phyloP scores from a whole-genome alignment of 2,797 vertebrate species.

The Liparis tanakae region DNA sequence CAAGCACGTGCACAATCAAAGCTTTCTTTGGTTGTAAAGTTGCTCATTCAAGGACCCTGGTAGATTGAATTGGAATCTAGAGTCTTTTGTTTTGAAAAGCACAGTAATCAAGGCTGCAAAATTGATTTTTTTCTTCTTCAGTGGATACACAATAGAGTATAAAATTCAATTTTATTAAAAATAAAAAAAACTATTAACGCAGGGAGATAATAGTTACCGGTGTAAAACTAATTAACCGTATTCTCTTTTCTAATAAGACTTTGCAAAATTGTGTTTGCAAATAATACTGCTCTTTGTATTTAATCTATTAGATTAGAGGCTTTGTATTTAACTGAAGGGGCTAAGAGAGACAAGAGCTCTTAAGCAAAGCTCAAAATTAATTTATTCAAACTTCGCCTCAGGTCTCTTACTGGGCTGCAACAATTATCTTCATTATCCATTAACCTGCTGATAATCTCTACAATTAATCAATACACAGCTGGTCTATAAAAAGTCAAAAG shows the following conservation, averaged over 20 bases:
- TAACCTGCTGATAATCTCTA: slow-evolving; percentile 20
- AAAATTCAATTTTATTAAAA: slow-evolving; percentile 25
- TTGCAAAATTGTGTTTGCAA: slow-evolving; percentile 27
- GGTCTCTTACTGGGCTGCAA: not conserved
- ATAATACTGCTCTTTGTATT: slow-evolving; percentile 40
- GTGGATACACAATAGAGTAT: not conserved
- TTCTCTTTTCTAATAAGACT: slow-evolving; percentile 35
- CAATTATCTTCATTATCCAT: slow-evolving; percentile 9
- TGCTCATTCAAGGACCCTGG: slow-evolving; percentile 31
- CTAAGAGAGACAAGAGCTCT: not conserved
- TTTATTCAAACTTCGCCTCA: not conserved
- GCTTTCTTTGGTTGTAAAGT: slow-evolving; percentile 39
- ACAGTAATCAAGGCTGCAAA: slow-evolving; percentile 17
- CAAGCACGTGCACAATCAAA: slow-evolving; percentile 8
- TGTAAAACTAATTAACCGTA: slow-evolving; percentile 38
- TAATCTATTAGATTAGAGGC: slow-evolving; percentile 15
- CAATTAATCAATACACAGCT: not conserved
- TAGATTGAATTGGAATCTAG: slow-evolving; percentile 48
- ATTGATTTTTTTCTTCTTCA: slow-evolving; percentile 9
- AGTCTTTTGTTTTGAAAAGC: slow-evolving; percentile 45
- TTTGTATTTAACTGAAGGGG: not conserved
- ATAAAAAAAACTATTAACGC: not conserved
- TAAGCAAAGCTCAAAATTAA: not conserved
- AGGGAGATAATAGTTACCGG: slow-evolving; percentile 27
- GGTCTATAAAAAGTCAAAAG: not conserved